Evolutionary conservation across 2,113 vertebrate species (phyloP).

Genomic region (Oryctolagus cuniculus): DNA sequence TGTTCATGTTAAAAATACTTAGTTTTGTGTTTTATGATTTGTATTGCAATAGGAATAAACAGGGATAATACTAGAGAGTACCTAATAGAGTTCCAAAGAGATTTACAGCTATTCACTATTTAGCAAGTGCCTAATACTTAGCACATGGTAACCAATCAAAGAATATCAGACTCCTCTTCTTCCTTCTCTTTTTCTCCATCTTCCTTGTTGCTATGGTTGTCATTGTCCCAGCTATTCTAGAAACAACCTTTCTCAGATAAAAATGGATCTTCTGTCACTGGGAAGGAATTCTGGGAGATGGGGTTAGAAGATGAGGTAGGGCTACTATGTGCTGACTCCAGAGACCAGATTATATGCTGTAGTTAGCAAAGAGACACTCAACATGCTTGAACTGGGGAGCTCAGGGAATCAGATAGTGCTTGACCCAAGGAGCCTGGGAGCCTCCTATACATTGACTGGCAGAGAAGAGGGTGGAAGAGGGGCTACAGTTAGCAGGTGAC

Average conservation of each 20-base stretch:
- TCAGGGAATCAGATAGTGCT: neutral
- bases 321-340: neutral
- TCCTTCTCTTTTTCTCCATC: neutral
- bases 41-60: neutral
- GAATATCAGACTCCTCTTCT: neutral
- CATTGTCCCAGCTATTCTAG: neutral
- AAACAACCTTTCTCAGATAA: neutral
- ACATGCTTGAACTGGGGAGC: neutral
- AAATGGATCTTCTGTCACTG: neutral
- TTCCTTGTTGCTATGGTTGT: neutral
- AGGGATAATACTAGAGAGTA: neutral
- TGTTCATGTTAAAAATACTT: neutral
- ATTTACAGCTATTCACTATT: neutral
- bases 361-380: neutral
- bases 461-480: neutral
- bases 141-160: neutral
- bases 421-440: neutral
- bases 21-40: neutral
- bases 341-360: neutral
- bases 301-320: neutral
- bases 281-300: neutral
- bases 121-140: neutral
- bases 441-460: too few relatives aligned
- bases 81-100: neutral
- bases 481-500: neutral